Conservation (phyloP, 2,113 vertebrate genomes). For the Paralichthys olivaceus region DNA sequence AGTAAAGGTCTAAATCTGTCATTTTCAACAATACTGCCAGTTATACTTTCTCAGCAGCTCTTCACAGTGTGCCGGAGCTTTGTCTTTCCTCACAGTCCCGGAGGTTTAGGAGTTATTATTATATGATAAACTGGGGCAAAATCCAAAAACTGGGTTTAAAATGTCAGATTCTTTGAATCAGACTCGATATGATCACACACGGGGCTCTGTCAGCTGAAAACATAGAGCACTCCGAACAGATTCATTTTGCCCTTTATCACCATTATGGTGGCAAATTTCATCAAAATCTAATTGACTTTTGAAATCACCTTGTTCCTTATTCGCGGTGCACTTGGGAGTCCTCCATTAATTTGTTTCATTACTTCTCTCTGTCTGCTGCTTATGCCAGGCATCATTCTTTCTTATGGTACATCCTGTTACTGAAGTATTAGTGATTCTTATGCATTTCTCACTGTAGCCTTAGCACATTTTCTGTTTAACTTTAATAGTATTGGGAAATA, state of each 20-base stretch:
- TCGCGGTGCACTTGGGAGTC: slow-evolving; percentile 35
- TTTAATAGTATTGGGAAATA: neutral
- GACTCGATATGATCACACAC: neutral
- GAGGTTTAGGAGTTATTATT: slow-evolving; percentile 61
- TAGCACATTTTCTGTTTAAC: neutral
- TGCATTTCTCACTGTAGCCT: slow-evolving; percentile 12
- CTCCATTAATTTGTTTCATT: slow-evolving; percentile 36
- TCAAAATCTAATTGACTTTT: slow-evolving; percentile 57
- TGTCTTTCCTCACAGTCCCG: slow-evolving; percentile 43
- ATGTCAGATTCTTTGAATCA: neutral
- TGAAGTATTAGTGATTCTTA: slow-evolving; percentile 22
- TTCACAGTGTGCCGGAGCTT: slow-evolving; percentile 29
- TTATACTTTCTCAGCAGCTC: slow-evolving; percentile 35
- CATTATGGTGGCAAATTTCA: slow-evolving; percentile 32
- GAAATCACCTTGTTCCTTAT: slow-evolving; percentile 49
- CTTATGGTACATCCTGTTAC: slow-evolving; percentile 7
- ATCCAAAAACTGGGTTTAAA: slow-evolving; percentile 34
- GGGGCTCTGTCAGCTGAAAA: neutral
- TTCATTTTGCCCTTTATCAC: slow-evolving; percentile 43
- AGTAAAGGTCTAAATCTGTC: slow-evolving; percentile 51
- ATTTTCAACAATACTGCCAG: slow-evolving; percentile 44
- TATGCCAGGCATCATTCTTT: slow-evolving; percentile 38
- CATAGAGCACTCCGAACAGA: neutral
- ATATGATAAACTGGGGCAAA: slow-evolving; percentile 59
- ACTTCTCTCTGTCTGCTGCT: slow-evolving; percentile 23